Percentiles rank a stretch among this genome's conserved stretches.
Evolutionary conservation across 2,113 vertebrate species (phyloP).

Genomic region (Struthidea cinerea): DNA sequence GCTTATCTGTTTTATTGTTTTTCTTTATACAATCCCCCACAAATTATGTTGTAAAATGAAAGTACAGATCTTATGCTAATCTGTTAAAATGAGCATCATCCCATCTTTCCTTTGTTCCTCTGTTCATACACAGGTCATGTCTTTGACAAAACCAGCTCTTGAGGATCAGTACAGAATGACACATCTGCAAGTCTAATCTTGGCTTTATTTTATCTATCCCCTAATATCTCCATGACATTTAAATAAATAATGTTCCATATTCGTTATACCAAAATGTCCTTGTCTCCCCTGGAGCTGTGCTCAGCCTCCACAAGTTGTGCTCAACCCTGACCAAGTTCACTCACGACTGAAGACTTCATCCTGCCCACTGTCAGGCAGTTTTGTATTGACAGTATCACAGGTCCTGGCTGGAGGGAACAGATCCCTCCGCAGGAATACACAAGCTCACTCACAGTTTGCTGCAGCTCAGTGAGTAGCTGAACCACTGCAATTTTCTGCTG

Average conservation of each 20-base stretch:
- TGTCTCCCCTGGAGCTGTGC: neutral
- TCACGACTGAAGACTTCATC: neutral
- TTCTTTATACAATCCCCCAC: neutral
- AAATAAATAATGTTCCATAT: neutral
- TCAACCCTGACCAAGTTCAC: neutral
- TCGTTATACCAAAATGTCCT: neutral
- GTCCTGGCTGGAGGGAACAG: neutral
- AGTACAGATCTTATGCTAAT: neutral
- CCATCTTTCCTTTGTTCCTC: neutral
- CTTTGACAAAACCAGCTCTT: neutral
- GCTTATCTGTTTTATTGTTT: neutral
- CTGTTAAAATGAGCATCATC: neutral
- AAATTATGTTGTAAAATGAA: neutral
- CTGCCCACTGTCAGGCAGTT: neutral
- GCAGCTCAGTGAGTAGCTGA: neutral
- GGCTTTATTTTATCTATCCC: neutral
- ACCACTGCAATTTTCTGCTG: neutral
- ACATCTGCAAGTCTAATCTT: neutral
- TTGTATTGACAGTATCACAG: neutral
- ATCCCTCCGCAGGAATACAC: neutral
- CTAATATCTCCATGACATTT: neutral
- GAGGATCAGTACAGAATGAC: neutral
- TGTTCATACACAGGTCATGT: neutral
- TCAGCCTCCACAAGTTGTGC: neutral
- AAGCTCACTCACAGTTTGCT: neutral